Percentiles rank a stretch among this genome's conserved stretches.
These are phyloP conservation scores for Yponomeuta malinellus DNA, from an alignment of 2,888 invertebrate species.

Conservation along the genomic window DNA sequence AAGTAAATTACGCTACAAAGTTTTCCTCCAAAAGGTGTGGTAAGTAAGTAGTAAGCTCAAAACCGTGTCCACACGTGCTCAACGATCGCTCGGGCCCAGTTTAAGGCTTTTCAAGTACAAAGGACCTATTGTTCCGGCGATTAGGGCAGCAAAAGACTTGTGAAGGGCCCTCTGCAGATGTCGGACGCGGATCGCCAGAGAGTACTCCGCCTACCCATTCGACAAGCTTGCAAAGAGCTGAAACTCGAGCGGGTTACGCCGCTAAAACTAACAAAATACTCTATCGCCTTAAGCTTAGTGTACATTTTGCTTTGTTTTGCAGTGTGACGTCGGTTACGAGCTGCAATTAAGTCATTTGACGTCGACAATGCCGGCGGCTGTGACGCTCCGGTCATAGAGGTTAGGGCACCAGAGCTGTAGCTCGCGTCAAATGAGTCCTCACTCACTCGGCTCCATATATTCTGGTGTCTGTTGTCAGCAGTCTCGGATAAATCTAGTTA, in stretches of 20 bases:
- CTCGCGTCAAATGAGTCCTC: not conserved
- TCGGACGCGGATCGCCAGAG: not conserved
- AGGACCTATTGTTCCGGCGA: conserved; percentile 11
- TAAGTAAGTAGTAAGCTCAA: not conserved
- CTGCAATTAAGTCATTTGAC: not conserved
- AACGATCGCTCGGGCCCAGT: conserved; percentile 4
- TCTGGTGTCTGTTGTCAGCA: no score
- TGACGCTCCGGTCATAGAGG: not conserved
- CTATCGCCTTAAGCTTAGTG: not conserved
- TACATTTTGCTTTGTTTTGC: conserved; percentile 1
- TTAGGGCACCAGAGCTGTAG: not conserved
- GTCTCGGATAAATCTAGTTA: no score
- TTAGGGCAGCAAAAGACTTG: conserved; percentile 7
- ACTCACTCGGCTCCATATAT: no score
- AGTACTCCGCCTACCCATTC: not conserved
- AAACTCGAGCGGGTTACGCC: not conserved
- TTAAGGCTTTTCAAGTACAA: not conserved
- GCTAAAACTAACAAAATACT: not conserved
- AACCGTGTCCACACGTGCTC: not conserved
- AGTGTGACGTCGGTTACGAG: not conserved
- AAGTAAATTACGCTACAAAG: not conserved
- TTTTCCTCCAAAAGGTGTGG: not conserved
- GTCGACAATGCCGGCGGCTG: not conserved
- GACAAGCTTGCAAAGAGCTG: not conserved
- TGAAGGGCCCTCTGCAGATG: not conserved